Base-by-base conservation (phyloP, 2,113 vertebrate species). In the Raja brachyura region DNA sequence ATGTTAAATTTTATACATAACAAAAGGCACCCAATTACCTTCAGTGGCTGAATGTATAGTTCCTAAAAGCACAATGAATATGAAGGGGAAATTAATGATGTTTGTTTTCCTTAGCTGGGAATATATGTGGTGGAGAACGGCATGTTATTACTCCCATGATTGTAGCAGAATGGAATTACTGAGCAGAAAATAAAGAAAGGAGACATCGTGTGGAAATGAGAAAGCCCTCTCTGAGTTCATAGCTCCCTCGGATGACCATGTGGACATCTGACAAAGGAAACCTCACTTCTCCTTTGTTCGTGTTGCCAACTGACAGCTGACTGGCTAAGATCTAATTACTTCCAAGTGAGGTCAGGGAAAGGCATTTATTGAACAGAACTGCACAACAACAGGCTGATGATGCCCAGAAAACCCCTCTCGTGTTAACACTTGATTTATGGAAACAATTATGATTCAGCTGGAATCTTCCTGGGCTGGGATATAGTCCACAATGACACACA, bases 261-360 rank as follows among this genome's bases (percentile, higher is more conserved):
- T 96, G 95, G 96, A 96, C 95, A 97, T 95, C 95, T 95, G 95
- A 97, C 97, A 97, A 95, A 93, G 93, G 93, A 94, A 97, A 94
- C 94, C 93, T 95, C 95, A 90, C 94, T 97, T 96, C 96, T 96
- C 95, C 96, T 97, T 96, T 90, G 93, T 95, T 96, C 95, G 93
- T 96, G 95, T 95, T 95, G 95, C 96, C 97, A 96, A 97, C 97
- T 97, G 97, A 98, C 97, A 98, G 98, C 98, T 98, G 97, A 99
- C 97, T 98, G 97, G 98, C 97, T 98, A 97, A 97, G 97, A 97
- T 97, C 97, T 98, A 98, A 98, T 98, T 98, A 98, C 97, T 98
- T 98, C 97, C 96, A 97, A 98, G 97, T 98, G 98, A 98, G 98
- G 98, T 99, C 98, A 98, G 97, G 97, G 96, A 97, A 95, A 98